Base-by-base conservation (phyloP, 2,888 invertebrate genomes). In the Ophioninae sp. region DNA sequence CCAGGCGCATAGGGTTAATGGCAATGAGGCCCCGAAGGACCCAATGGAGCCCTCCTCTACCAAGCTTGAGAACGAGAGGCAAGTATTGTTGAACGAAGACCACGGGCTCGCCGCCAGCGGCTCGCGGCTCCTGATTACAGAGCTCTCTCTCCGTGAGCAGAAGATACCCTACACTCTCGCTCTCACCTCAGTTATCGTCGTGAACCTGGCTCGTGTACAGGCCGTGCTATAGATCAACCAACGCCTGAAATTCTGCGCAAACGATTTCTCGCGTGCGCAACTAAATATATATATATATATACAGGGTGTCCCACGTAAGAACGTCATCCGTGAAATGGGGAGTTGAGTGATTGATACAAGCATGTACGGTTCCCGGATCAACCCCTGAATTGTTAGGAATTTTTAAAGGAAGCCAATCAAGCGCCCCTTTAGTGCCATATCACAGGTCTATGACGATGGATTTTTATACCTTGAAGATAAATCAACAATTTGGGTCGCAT, bases 121-220 rank as follows among this genome's bases (percentile, higher is more conserved):
- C 90, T 89, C 83, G 87, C 80, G 88, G 90, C 89, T 89, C 90
- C 92, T 93, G 93, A 93, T 93, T 93, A 93, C 92, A 93, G 93
- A 92, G 90, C 90, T 89, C 91, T 79, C 79, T 79, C 64, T 56
- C 79, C 65, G 73, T 73, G 79, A 67, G 74, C 90, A 87, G 73
- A 90, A 87, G 88, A 90, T 90, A 85, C 82, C 91, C 88, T 89
- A 91, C 89, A 91, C 91, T 92, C 92, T 91, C 90, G 91, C 90
- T 92, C 92, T 92, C 91, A 90, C 91, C 92, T 91, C 90, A 86
- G 87, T 88, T 89, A 89, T 91, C 89, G 89, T 79, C 13, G 51
- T 51, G 79, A 74, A 80, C 69, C 80, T 86, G 86, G 86, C 87
- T 84, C 83, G 85, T 63, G 51, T 85, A 80, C 84, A 84, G 63